Base-by-base conservation (phyloP, 2,797 vertebrate species). In the Sebastes itinus region DNA sequence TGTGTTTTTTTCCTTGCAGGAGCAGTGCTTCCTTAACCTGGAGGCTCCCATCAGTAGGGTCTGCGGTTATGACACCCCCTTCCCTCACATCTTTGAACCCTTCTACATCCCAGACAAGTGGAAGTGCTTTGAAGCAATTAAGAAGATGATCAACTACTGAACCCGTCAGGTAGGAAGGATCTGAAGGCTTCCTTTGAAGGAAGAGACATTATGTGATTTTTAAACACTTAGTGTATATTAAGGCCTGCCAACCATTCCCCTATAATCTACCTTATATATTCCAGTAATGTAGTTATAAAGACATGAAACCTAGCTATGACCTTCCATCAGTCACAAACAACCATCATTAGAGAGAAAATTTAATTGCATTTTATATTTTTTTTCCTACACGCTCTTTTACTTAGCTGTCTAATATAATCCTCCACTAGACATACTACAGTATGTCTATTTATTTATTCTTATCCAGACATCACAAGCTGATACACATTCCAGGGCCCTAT, bases 41-140 rank as follows among this genome's bases (percentile, higher is more conserved):
- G 99, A 99, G 93, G 98, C 98, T 69, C 98, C 99, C 70, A 98
- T 99, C 92, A 89, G 95, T 66, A 94, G 99, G 93, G 97, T 99
- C 1, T 99, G 99, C 92, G 99, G 99, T 61, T 99, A 99, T 23
- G 98, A 99, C 92, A 99, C 98, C 7, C 99, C 98, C 1, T 99
- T 99, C 83, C 97, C 98, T 82, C 98, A 99, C 90, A 97, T 99
- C 89, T 99, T 99, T 85, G 98, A 99, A 80, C 97, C 97, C 52
- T 99, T 99, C 94, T 99, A 99, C 93, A 99, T 99, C 95, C 99
- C 99, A 82, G 98, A 99, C 93, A 99, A 99, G 92, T 99, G 99
- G 99, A 99, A 99, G 91, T 99, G 98, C 90, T 99, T 99, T 58
- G 98, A 99, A 1, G 97, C 97, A 23, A 95, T 99, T 85, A 97